Percentiles rank a stretch among this genome's conserved stretches.
phyloP scores from a whole-genome alignment of 2,888 invertebrate species.

The Sinohyriopsis cumingii region DNA sequence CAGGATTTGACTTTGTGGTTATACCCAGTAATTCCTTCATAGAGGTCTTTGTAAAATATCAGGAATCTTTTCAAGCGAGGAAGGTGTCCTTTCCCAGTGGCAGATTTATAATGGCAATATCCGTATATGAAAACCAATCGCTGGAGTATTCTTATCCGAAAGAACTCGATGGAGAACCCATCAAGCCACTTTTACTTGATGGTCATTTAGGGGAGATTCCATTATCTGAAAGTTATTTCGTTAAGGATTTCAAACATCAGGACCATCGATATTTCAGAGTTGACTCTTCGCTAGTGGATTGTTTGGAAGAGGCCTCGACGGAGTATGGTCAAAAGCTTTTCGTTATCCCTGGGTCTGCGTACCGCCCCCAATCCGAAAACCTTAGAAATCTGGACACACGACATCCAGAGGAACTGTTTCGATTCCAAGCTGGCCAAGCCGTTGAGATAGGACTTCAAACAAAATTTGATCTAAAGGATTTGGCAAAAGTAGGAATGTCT shows the following conservation, averaged over 20 bases:
- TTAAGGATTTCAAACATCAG: constrained; percentile 5
- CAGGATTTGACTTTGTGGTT: constrained; percentile 12
- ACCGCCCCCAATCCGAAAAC: constrained; percentile 8
- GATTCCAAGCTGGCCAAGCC: constrained; percentile 13
- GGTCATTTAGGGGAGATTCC: constrained; percentile 4
- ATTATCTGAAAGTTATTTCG: constrained; percentile 11
- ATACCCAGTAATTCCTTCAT: not conserved
- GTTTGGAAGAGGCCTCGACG: constrained; percentile 10
- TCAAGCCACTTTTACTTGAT: constrained; percentile 4
- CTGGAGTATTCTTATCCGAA: constrained; percentile 10
- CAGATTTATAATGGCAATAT: constrained; percentile 3
- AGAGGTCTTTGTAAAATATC: constrained; percentile 9
- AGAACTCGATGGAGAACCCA: constrained; percentile 3
- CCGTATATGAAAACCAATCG: not conserved
- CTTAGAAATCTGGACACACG: constrained; percentile 10
- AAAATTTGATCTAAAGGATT: not conserved
- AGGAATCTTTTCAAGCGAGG: constrained; percentile 4
- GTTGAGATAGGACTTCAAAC: constrained; percentile 4
- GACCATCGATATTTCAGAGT: constrained; percentile 6
- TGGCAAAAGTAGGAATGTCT: constrained; percentile 7
- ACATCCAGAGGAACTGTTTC: constrained; percentile 8
- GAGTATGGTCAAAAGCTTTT: constrained; percentile 8
- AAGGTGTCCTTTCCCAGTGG: constrained; percentile 8
- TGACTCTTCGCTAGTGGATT: constrained; percentile 11
- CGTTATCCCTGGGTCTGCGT: constrained; percentile 9